Percentiles rank a stretch among this genome's conserved stretches.
These are phyloP conservation scores for Pygoscelis adeliae DNA, from an alignment of 2,113 vertebrate species.

Conservation along the genomic window DNA sequence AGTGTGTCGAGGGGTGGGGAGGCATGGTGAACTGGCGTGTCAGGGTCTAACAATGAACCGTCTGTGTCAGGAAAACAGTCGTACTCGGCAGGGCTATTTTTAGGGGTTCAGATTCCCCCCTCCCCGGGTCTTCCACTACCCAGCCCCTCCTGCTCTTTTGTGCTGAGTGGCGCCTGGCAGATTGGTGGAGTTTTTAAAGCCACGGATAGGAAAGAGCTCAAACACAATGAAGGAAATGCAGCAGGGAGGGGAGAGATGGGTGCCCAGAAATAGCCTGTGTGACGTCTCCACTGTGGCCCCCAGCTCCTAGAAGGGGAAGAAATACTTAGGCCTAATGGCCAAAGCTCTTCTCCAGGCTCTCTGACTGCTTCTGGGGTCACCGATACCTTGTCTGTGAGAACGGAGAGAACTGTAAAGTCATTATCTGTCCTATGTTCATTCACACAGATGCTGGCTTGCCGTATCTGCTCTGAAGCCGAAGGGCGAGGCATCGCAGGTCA, in stretches of 20 bases:
- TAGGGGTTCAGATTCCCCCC: conserved; percentile 64
- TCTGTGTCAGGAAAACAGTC: conserved; percentile 76
- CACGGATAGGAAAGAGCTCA: conserved; percentile 69
- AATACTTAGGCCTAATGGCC: neutral
- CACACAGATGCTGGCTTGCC: neutral
- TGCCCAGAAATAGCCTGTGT: conserved; percentile 53
- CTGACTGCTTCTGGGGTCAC: neutral
- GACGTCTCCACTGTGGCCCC: rapidly evolving
- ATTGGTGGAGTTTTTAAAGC: conserved; percentile 73
- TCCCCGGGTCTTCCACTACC: conserved; percentile 32
- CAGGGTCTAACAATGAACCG: conserved; percentile 72
- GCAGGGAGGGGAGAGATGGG: conserved; percentile 43
- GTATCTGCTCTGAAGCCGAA: neutral
- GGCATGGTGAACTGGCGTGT: conserved; percentile 26
- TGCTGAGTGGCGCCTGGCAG: conserved; percentile 73
- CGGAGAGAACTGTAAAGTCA: rapidly evolving
- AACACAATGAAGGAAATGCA: conserved; percentile 60
- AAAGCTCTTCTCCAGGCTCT: neutral
- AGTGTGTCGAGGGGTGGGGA: neutral
- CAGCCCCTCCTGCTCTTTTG: conserved; percentile 47
- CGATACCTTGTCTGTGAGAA: neutral
- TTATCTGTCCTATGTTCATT: rapidly evolving
- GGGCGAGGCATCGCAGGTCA: neutral
- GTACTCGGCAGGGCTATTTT: conserved; percentile 71
- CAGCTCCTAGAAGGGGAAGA: neutral